Evolutionary conservation across 2,797 vertebrate species (phyloP), one percentile per base, ranked within the genome.

Genomic region (Lycodopsis pacificus): DNA sequence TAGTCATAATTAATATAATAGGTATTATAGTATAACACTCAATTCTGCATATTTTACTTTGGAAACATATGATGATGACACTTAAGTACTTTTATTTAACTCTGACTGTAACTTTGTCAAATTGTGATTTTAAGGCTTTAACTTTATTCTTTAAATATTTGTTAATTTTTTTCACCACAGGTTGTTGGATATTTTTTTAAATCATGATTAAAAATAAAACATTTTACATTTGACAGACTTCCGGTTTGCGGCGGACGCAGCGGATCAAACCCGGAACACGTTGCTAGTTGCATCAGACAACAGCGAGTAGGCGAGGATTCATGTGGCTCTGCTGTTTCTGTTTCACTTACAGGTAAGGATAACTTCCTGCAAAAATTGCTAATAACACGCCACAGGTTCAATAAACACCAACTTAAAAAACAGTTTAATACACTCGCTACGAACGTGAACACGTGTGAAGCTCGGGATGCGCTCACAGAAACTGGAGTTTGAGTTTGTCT

Each of bases 211-310:
- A 22, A 30, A 57, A 57, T 57, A 57, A 17, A 32, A 17, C 14
- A 17, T 30, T 57, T 9, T 27, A 27, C 27, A 27, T 27, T 27
- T 27, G 1, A 32, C 13, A 19, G 27, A 57, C 66, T 77, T 87
- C 86, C 85, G 82, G 14, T 73, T 20, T 84, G 14, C 34, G 38
- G 22, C 90, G 91, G 92, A 94, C 89, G 74, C 2, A 4, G 74
- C 48, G 2, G 0, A 1, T 69, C 53, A 78, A 79, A 89, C 79
- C 81, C 84, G 91, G 92, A 93, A 91, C 13, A 54, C 53, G 22
- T 15, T 27, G 51, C 51, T 68, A 40, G 46, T 95, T 95, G 94
- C 94, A 81, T 95, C 94, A 95, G 93, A 79, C 81, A 3, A 48
- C 34, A 30, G 40, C 73, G 77, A 57, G 48, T 54, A 54, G n/a